A percentile compares a stretch with the other conserved stretches of the same genome.
Conservation (phyloP, 2,797 vertebrate species). For the Helicolenus hilgendorfi region DNA sequence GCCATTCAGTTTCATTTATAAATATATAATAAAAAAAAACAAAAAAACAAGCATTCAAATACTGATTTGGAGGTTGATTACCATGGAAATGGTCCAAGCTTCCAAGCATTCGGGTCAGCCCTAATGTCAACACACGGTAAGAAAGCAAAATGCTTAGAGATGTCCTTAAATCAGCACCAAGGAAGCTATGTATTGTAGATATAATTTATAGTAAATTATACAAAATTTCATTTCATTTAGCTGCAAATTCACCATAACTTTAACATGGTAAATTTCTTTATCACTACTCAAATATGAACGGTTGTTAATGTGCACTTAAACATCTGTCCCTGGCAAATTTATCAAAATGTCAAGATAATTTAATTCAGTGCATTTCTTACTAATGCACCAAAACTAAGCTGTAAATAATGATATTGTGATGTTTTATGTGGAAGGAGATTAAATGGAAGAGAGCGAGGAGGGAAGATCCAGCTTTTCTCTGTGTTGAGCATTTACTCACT, state of each 20-base stretch:
- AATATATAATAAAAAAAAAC: background rate
- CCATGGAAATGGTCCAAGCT: fast-evolving
- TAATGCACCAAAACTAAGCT: background rate
- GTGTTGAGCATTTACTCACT: background rate
- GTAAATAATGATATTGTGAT: background rate
- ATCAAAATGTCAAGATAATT: background rate
- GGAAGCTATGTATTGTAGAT: background rate
- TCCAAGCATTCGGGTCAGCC: background rate
- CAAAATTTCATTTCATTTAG: background rate
- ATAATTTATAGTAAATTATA: background rate
- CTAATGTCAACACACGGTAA: background rate
- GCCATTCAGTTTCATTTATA: background rate
- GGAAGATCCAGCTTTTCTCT: background rate
- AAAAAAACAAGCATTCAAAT: too few relatives aligned
- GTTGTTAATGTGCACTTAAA: background rate
- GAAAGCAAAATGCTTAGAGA: background rate
- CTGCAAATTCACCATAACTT: background rate
- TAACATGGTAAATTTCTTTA: background rate
- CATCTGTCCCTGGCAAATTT: background rate
- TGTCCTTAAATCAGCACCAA: background rate
- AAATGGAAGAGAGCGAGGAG: background rate
- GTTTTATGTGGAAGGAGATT: conserved; percentile 18
- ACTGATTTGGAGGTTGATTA: too few relatives aligned
- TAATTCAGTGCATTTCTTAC: background rate
- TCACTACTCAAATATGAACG: background rate